These are phyloP conservation scores for Tipula unca DNA, from an alignment of 2,888 invertebrate species.

Conservation along the genomic window DNA sequence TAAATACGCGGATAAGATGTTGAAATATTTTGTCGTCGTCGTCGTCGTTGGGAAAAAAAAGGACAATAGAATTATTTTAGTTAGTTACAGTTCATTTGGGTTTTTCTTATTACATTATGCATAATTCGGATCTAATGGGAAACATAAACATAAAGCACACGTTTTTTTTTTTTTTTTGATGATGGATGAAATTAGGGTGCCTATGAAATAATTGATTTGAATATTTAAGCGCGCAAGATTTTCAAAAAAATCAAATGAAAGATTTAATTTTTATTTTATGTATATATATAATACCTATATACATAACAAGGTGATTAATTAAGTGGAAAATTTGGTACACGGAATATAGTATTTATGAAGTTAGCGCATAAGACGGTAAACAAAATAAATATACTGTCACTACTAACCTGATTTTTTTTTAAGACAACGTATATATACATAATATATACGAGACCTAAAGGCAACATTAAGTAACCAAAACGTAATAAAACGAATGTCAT, in stretches of 20 bases:
- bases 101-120: background rate
- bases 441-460: background rate
- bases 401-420: background rate
- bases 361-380: background rate
- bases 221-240: background rate
- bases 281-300: background rate
- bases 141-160: background rate
- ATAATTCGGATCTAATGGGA: background rate
- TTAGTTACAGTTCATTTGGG: background rate
- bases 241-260: background rate
- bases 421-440: background rate
- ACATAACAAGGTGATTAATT: background rate
- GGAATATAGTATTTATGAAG: background rate
- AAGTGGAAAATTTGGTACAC: background rate
- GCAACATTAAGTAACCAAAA: background rate
- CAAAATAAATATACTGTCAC: background rate
- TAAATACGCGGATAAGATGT: background rate
- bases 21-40: background rate
- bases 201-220: background rate
- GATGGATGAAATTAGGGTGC: background rate
- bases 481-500: background rate
- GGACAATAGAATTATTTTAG: background rate
- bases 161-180: too few species aligned
- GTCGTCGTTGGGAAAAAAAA: background rate
- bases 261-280: background rate